Evolutionary conservation across 1,140 invertebrate genomes (phyloP).

Genomic region (Helicoverpa zea): DNA sequence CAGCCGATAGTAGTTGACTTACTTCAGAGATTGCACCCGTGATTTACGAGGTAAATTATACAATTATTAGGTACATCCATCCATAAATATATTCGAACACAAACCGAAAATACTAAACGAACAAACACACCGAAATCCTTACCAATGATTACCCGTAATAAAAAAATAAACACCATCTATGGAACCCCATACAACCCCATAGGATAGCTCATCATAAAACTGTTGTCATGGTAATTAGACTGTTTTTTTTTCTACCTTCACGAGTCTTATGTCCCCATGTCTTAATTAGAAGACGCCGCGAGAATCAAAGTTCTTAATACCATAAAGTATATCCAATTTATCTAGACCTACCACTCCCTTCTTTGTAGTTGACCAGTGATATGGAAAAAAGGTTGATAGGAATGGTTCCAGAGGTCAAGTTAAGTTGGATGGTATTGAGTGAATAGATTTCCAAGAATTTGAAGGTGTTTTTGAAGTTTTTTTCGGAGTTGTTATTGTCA

Average conservation of each 20-base stretch:
- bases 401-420: background rate
- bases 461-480: background rate
- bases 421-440: background rate
- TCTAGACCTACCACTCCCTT: background rate
- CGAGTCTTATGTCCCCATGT: conserved; percentile 19
- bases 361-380: background rate
- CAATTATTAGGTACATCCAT: too few species aligned
- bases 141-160: conserved; percentile 20
- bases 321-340: background rate
- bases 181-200: conserved; percentile 13
- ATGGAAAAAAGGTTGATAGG: background rate
- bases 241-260: conserved; percentile 12
- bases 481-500: background rate
- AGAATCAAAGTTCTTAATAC: background rate
- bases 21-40: too few species aligned
- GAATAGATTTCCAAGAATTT: conserved; percentile 39
- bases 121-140: background rate
- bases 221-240: conserved; percentile 47
- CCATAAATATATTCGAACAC: background rate
- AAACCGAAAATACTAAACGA: background rate
- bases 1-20: too few species aligned
- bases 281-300: conserved; percentile 44
- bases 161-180: conserved; percentile 22
- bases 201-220: conserved; percentile 16
- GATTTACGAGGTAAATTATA: too few species aligned